Conservation (phyloP, 2,113 vertebrate genomes). For the Brachionichthys hirsutus region DNA sequence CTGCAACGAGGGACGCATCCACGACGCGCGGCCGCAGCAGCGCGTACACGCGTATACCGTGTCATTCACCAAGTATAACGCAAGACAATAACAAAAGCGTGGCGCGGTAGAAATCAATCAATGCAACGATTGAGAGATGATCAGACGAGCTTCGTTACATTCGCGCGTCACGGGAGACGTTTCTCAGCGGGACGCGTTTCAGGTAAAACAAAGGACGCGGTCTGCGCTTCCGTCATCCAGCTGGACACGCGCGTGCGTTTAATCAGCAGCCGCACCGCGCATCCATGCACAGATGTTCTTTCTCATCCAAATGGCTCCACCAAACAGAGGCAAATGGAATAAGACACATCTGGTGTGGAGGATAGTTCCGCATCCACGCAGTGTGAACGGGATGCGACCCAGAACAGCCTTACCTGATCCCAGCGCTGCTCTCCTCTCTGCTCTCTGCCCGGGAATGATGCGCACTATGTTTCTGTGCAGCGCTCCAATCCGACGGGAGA, state of each 20-base stretch:
- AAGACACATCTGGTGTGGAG: slow-evolving; percentile 51
- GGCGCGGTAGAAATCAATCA: slow-evolving; percentile 44
- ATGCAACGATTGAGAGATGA: slow-evolving; percentile 35
- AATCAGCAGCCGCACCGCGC: slow-evolving; percentile 23
- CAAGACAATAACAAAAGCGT: slow-evolving; percentile 35
- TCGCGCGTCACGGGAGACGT: slow-evolving; percentile 9
- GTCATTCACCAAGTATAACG: slow-evolving; percentile 47
- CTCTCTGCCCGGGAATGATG: slow-evolving; percentile 65
- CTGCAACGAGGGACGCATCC: slow-evolving; percentile 46
- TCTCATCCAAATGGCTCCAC: slow-evolving; percentile 33
- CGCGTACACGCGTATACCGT: no score
- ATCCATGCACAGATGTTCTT: slow-evolving; percentile 8
- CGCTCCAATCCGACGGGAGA: slow-evolving; percentile 33
- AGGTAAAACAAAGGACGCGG: slow-evolving; percentile 48
- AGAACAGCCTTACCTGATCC: slow-evolving; percentile 64
- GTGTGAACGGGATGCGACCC: slow-evolving; percentile 38
- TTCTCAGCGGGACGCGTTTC: slow-evolving; percentile 17
- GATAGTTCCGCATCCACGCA: slow-evolving; percentile 65
- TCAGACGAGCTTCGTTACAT: background rate
- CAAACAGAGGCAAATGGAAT: slow-evolving; percentile 17
- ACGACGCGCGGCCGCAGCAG: slow-evolving; percentile 13
- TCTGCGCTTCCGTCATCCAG: slow-evolving; percentile 42
- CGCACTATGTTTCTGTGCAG: slow-evolving; percentile 62
- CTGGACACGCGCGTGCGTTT: slow-evolving; percentile 40
- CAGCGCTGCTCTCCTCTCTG: slow-evolving; percentile 28